Conservation (phyloP, 2,888 invertebrate species). For the Trissoscelio sp. region DNA sequence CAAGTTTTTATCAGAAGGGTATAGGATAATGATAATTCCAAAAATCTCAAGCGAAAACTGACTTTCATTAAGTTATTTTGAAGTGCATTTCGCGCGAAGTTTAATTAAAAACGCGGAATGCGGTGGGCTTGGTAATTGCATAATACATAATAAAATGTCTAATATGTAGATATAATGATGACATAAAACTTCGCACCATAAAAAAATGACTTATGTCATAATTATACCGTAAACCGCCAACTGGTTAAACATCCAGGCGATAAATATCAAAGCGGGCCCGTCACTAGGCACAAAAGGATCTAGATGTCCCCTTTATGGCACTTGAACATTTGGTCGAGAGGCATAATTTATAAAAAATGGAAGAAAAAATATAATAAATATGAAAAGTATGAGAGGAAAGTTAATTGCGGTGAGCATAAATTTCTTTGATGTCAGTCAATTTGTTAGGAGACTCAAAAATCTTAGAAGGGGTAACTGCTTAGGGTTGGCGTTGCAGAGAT, state of each 20-base stretch:
- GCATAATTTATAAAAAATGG: conserved; percentile 44
- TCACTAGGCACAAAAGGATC: conserved; percentile 53
- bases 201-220: conserved; percentile 63
- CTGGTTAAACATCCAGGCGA: conserved; percentile 60
- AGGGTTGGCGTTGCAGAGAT: conserved; percentile 54
- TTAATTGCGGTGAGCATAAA: conserved; percentile 80
- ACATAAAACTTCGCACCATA: conserved; percentile 47
- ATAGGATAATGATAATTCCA: conserved; percentile 42
- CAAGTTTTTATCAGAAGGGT: conserved; percentile 45
- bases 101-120: conserved; percentile 41
- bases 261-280: conserved; percentile 65
- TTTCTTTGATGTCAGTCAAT: conserved; percentile 78
- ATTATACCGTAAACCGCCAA: conserved; percentile 61
- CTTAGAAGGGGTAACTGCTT: conserved; percentile 69
- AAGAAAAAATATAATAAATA: conserved; percentile 52
- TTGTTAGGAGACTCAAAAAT: conserved; percentile 72
- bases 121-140: conserved; percentile 33
- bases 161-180: conserved; percentile 54
- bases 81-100: conserved; percentile 2
- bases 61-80: conserved; percentile 31
- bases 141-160: conserved; percentile 51
- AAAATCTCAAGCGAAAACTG: conserved; percentile 18
- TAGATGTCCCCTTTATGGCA: conserved; percentile 50
- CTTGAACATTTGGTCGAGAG: conserved; percentile 53
- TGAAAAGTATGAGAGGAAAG: conserved; percentile 57